phyloP scores from a whole-genome alignment of 2,797 vertebrate species.

The Spizella passerina region DNA sequence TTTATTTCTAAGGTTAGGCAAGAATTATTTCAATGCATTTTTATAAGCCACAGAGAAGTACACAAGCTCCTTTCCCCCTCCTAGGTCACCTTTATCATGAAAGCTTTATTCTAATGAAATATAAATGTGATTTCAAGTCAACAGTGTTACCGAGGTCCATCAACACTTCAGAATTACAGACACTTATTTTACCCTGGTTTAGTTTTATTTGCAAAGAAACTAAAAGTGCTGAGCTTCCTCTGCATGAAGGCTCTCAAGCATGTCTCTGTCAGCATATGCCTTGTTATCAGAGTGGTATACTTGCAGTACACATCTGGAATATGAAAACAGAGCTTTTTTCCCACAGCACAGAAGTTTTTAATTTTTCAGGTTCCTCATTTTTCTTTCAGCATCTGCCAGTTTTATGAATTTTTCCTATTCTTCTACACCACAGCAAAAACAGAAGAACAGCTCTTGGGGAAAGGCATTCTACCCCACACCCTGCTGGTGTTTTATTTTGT shows the following conservation, averaged over 20 bases:
- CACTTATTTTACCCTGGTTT: neutral
- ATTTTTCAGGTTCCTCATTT: neutral
- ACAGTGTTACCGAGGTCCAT: neutral
- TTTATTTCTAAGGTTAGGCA: constrained; percentile 23
- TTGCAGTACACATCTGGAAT: neutral
- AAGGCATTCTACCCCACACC: neutral
- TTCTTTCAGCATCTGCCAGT: neutral
- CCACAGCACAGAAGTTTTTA: neutral
- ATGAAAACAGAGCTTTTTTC: neutral
- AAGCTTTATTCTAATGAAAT: constrained; percentile 10
- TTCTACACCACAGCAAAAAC: neutral
- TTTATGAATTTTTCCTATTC: neutral
- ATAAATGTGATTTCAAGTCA: neutral
- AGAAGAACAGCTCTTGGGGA: neutral
- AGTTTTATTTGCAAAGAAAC: neutral
- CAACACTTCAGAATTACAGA: neutral
- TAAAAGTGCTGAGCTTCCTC: neutral
- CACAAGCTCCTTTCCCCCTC: neutral
- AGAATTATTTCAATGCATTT: neutral
- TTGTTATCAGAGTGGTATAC: neutral
- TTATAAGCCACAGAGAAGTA: neutral
- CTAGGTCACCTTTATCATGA: neutral
- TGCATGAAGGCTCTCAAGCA: neutral
- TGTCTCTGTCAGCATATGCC: neutral
- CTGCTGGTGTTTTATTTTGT: neutral